Percentiles rank a stretch among this genome's conserved stretches.
phyloP scores from a whole-genome alignment of 2,113 vertebrate species.

The Thinocorus orbignyianus region DNA sequence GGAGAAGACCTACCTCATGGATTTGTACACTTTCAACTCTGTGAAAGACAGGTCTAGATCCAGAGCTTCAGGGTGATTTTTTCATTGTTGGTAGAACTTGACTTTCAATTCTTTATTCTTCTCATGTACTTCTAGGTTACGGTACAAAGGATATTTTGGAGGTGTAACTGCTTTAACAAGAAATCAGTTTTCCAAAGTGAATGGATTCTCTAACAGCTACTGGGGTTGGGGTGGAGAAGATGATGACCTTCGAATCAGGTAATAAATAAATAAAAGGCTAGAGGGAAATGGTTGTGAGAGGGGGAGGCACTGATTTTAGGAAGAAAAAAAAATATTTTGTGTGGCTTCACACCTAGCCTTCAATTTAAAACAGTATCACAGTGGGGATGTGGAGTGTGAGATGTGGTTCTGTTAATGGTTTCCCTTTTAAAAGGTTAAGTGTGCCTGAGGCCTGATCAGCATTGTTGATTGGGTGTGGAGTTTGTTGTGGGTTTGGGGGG shows the following conservation, averaged over 20 bases:
- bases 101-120: not conserved
- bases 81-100: not conserved
- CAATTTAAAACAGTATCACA: not conserved
- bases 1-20: not conserved
- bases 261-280: slow-evolving; percentile 23
- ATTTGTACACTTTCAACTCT: not conserved
- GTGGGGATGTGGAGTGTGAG: not conserved
- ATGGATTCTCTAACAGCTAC: slow-evolving; percentile 97
- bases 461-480: not conserved
- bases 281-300: not conserved
- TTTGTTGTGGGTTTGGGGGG: not conserved
- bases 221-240: slow-evolving; percentile 99
- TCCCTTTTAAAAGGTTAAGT: not conserved
- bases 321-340: not conserved
- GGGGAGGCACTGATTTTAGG: not conserved
- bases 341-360: not conserved
- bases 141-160: slow-evolving; percentile 93
- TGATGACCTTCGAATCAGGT: slow-evolving; percentile 96
- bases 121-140: slow-evolving; percentile 75
- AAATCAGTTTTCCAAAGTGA: slow-evolving; percentile 90
- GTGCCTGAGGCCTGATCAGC: not conserved
- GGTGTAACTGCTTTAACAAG: slow-evolving; percentile 92
- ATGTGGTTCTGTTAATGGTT: not conserved
- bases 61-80: not conserved
- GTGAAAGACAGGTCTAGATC: not conserved